phyloP scores from a whole-genome alignment of 2,113 vertebrate species.

The Agapornis roseicollis region DNA sequence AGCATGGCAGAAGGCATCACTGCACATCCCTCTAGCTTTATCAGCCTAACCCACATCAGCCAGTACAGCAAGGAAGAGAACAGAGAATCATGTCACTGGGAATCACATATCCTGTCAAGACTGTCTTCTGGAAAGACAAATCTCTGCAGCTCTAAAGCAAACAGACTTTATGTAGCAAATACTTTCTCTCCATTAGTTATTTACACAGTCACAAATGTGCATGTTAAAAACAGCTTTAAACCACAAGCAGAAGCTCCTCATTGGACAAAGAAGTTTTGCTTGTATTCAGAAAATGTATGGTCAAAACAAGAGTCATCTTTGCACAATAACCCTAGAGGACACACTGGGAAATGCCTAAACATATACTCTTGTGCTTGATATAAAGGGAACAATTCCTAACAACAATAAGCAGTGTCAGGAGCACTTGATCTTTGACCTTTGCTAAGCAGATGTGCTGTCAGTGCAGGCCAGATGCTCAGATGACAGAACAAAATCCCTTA shows the following conservation, averaged over 20 bases:
- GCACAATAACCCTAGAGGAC: not conserved
- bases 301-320: not conserved
- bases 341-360: fast-evolving
- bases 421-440: not conserved
- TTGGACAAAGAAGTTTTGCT: not conserved
- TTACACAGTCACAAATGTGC: not conserved
- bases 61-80: not conserved
- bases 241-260: not conserved
- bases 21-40: not conserved
- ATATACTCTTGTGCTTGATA: not conserved
- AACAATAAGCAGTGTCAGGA: not conserved
- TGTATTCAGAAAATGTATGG: not conserved
- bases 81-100: not conserved
- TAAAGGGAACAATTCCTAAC: not conserved
- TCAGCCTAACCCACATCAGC: not conserved
- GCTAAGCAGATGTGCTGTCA: not conserved
- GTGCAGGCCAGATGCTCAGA: not conserved
- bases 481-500: not conserved
- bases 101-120: not conserved
- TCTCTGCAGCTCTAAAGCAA: not conserved
- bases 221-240: not conserved
- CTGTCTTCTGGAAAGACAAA: not conserved
- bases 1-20: not conserved
- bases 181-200: not conserved
- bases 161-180: not conserved